Percentiles rank a stretch among this genome's conserved stretches.
phyloP scores from a whole-genome alignment of 2,113 vertebrate species.

The Hirundichthys speculiger region DNA sequence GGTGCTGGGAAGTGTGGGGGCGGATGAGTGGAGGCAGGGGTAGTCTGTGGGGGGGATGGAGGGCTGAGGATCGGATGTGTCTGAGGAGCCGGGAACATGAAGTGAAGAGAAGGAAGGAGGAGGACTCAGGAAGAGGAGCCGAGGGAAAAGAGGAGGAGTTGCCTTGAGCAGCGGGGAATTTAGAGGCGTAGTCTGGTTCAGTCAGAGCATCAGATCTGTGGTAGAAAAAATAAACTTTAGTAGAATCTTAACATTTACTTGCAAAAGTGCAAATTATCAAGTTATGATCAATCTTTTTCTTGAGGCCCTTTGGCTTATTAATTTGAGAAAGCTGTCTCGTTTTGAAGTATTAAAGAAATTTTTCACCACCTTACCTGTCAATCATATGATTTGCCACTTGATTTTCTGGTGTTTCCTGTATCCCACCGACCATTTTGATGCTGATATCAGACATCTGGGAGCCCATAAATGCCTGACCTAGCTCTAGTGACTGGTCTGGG shows the following conservation, averaged over 20 bases:
- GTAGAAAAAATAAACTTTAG: constrained; percentile 8
- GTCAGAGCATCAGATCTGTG: constrained; percentile 68
- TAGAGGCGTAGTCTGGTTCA: constrained; percentile 57
- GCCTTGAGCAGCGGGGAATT: constrained; percentile 52
- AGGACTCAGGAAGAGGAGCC: constrained; percentile 59
- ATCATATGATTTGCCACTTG: constrained; percentile 59
- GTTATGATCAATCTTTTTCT: too few relatives aligned
- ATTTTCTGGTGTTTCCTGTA: constrained; percentile 54
- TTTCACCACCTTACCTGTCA: constrained; percentile 76
- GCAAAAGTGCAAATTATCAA: neutral
- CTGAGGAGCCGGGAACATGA: constrained; percentile 40
- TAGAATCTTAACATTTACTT: neutral
- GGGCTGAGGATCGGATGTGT: constrained; percentile 42
- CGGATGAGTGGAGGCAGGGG: constrained; percentile 60
- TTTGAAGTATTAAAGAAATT: too few relatives aligned
- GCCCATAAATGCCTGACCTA: constrained; percentile 69
- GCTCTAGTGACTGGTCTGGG: constrained; percentile 59
- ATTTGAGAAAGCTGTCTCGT: too few relatives aligned
- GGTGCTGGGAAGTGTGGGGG: constrained; percentile 45
- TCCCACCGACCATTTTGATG: constrained; percentile 53
- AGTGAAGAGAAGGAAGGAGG: constrained; percentile 66
- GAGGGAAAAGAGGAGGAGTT: constrained; percentile 62
- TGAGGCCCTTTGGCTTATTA: too few relatives aligned
- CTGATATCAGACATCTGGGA: constrained; percentile 69
- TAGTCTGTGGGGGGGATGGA: constrained; percentile 60